Evolutionary conservation across 2,113 vertebrate species (phyloP).

Genomic region (Anas platyrhynchos): DNA sequence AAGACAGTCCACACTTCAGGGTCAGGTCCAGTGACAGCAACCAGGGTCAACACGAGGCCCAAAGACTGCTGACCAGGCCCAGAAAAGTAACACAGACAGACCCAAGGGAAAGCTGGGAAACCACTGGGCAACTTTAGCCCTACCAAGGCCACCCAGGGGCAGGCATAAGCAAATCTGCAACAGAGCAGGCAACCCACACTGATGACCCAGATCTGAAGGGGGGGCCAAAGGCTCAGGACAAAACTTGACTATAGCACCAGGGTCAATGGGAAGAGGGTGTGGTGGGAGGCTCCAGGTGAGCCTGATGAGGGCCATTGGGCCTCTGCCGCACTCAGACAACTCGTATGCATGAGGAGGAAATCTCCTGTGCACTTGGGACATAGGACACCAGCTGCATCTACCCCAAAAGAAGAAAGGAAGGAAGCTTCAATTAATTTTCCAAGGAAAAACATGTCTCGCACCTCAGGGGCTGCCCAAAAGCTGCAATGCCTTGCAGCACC

Average conservation of each 20-base stretch:
- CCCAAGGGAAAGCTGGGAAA: not conserved
- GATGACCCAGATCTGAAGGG: not conserved
- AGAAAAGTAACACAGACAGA: too few relatives aligned
- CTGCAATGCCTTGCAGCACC: not conserved
- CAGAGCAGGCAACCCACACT: too few relatives aligned
- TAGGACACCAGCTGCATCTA: not conserved
- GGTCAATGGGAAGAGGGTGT: not conserved
- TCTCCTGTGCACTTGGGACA: not conserved
- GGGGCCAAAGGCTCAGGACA: not conserved
- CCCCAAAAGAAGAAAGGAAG: too few relatives aligned
- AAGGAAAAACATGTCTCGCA: not conserved
- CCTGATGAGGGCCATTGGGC: not conserved
- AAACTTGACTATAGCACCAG: not conserved
- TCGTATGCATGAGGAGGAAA: not conserved
- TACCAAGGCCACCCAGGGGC: not conserved
- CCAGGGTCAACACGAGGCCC: not conserved
- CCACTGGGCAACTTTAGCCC: too few relatives aligned
- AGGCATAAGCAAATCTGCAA: too few relatives aligned
- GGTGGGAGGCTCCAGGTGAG: not conserved
- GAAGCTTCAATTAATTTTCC: not conserved
- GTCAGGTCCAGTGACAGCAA: not conserved
- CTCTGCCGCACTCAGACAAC: not conserved
- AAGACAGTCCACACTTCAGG: not conserved
- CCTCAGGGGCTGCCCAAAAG: not conserved
- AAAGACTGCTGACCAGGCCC: not conserved